A percentile compares a stretch with the other conserved stretches of the same genome.
phyloP scores from a whole-genome alignment of 2,888 invertebrate species.

The Sympetrum striolatum region DNA sequence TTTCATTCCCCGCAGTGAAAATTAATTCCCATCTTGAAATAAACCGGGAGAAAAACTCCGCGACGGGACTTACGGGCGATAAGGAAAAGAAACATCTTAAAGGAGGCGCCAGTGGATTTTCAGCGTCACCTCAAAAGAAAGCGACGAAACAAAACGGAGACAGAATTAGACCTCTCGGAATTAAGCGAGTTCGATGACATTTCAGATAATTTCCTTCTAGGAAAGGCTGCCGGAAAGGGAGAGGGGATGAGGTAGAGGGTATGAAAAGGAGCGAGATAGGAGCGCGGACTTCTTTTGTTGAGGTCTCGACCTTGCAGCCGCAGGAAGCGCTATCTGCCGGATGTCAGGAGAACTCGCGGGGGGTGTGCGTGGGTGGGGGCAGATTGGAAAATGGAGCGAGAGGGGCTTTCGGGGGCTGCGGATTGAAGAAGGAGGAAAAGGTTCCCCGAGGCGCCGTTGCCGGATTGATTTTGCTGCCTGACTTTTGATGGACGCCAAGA shows the following conservation, averaged over 20 bases:
- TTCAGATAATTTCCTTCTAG: not conserved
- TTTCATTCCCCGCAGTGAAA: too few species aligned
- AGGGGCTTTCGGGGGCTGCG: not conserved
- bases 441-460: not conserved
- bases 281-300: not conserved
- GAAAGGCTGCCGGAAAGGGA: too few species aligned
- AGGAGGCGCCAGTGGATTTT: too few species aligned
- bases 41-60: too few species aligned
- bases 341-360: not conserved
- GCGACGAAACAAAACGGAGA: too few species aligned
- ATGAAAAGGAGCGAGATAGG: not conserved
- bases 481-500: not conserved
- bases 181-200: not conserved
- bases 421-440: not conserved
- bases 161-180: not conserved
- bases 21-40: too few species aligned
- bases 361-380: not conserved
- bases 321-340: constrained; percentile 32
- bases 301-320: constrained; percentile 28
- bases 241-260: not conserved
- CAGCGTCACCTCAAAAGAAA: not conserved
- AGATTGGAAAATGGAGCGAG: not conserved
- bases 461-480: not conserved
- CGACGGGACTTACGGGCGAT: too few species aligned
- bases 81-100: too few species aligned